Base-by-base conservation (phyloP, 2,797 vertebrate genomes). In the Taenioides sp. region DNA sequence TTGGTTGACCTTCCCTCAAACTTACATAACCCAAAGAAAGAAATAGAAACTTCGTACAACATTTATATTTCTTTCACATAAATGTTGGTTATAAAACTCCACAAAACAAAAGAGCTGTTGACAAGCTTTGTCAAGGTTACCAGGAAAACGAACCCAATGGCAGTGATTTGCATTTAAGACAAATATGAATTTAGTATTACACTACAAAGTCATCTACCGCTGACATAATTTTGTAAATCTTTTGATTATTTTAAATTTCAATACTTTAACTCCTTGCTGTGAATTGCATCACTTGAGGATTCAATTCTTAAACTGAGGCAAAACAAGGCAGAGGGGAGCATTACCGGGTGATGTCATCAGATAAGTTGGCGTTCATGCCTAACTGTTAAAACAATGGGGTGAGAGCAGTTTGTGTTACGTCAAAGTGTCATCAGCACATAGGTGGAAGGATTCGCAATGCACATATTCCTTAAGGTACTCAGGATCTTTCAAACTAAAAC, bases 321-420 rank as follows among this genome's bases (percentile, higher is more conserved):
- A 88, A 91, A 91, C 86, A 88, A 80, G 78, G 70, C 60, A 70
- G 75, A 77, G 81, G 78, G 74, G 58, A 72, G 84, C 90, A 89
- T 94, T 93, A 93, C 93, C 77, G 58, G 2, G 77, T 90, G 90
- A 93, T 94, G 93, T 94, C 93, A 94, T 94, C 92, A 93, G 91
- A 90, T 87, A 88, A 81, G 82, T 84, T 82, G 74, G 82, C 73
- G 82, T 73, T 72, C 72, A 78, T 80, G 61, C 75, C 78, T 75
- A 74, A 60, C 79, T 75, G 84, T 80, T 80, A 83, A 88, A 88
- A 82, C 81, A 81, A 83, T 25, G 75, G 80, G 80, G 81, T 81
- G 77, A 88, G 83, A 40, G 37, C 75, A 78, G 81, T 72, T 77
- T 73, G 78, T 89, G 70, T 92, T 93, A 91, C 92, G 65, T 80